Evolutionary conservation across 2,797 vertebrate species (phyloP), one percentile per base, ranked within the genome.

Genomic region (Brotula barbata): DNA sequence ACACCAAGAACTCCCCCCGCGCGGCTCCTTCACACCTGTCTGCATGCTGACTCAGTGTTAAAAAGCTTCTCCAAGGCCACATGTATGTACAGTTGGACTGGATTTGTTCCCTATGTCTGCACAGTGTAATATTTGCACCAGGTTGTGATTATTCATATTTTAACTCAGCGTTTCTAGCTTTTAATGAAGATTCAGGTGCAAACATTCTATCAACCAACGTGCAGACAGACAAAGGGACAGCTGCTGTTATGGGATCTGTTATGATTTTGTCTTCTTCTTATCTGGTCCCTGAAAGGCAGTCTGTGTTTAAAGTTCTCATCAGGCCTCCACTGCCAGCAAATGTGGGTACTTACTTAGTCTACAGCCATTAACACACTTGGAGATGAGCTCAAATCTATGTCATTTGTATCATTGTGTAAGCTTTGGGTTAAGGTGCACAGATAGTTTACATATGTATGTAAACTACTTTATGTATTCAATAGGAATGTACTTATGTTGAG

Each of bases 1-100:
- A 75, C 45, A 58, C 67, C 64, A 71, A 82, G 75, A 73, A 75
- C 59, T 75, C 72, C 77, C 68, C 74, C 69, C 58, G 72, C 73
- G 72, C 60, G 66, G 71, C 75, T 83, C 75, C 73, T 73, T 75
- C 63, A 82, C 78, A 82, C 78, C 76, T 78, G 69, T 82, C 84
- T 85, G 77, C 72, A 77, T 83, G 87, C 78, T 83, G 81, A 80
- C 54, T 20, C 21, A 39, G 25, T 39, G 28, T 64, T 54, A 0
- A 11, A 44, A 36, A 50, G 13, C 14, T 21, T 40, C n/a, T 71
- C 50, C 46, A 37, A 69, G 41, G 60, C 33, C 50, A 54, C 36
- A 44, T 52, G 48, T 73, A 39, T 20, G 21, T 48, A 58, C 58
- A 55, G 64, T 56, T 28, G 50, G 34, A 53, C 69, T 68, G 62